Conservation (phyloP, 2,113 vertebrate genomes). For the Pterocles gutturalis region DNA sequence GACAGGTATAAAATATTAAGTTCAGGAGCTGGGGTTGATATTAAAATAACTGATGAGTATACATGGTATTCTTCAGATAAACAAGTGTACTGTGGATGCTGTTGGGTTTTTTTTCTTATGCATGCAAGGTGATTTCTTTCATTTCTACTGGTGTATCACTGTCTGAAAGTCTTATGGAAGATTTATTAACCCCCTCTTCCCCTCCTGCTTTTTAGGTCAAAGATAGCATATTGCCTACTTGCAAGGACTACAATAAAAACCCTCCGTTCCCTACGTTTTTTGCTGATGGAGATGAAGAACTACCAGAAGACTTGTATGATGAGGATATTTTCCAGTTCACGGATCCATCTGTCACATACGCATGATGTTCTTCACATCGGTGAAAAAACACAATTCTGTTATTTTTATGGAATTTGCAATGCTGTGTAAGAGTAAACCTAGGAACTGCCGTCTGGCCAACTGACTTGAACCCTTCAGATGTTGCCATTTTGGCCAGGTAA, state of each 20-base stretch:
- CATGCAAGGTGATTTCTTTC: background rate
- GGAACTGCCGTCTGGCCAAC: background rate
- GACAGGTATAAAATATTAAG: background rate
- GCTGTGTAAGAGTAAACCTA: background rate
- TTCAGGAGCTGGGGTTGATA: background rate
- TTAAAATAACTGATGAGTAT: background rate
- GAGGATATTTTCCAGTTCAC: slow-evolving; percentile 85
- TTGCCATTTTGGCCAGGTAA: background rate
- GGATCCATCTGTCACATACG: slow-evolving; percentile 80
- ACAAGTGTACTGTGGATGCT: background rate
- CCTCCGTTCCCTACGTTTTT: slow-evolving; percentile 94
- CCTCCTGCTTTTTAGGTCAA: slow-evolving; percentile 77
- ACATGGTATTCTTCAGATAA: background rate
- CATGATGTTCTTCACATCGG: slow-evolving; percentile 21
- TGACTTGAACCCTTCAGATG: background rate
- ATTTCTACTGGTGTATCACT: background rate
- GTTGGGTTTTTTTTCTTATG: background rate
- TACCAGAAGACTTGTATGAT: slow-evolving; percentile 91
- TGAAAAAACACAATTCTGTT: background rate
- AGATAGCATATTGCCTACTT: slow-evolving; percentile 81
- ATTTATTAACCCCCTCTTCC: background rate
- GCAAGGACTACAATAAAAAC: slow-evolving; percentile 72
- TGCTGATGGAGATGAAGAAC: slow-evolving; percentile 86
- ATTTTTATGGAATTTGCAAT: background rate
- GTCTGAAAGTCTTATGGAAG: background rate